A percentile compares a stretch with the other conserved stretches of the same genome.
Evolutionary conservation across 2,888 invertebrate genomes (phyloP).

Genomic region (Cryptocheilus praepositus): DNA sequence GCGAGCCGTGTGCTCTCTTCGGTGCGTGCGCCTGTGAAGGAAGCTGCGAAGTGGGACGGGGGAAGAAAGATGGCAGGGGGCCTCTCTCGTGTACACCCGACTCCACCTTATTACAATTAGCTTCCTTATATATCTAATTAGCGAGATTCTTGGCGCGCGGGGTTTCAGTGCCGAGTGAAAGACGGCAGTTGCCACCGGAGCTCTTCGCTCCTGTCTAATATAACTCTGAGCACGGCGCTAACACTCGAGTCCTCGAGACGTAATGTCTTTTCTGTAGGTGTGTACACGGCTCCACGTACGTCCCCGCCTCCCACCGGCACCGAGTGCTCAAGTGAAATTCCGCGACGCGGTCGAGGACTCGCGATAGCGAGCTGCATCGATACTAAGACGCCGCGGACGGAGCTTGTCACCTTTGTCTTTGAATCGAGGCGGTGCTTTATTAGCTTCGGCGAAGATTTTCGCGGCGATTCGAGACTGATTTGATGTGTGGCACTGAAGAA

Average conservation of each 20-base stretch:
- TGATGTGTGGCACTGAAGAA: no score
- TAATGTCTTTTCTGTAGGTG: conserved; percentile 50
- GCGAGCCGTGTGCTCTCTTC: conserved; percentile 34
- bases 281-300: conserved; percentile 40
- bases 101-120: conserved; percentile 73
- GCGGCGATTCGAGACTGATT: no score
- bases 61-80: conserved; percentile 21
- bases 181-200: conserved; percentile 69
- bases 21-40: conserved; percentile 35
- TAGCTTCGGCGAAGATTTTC: no score
- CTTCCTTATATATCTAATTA: conserved; percentile 72
- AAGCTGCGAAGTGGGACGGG: conserved; percentile 28
- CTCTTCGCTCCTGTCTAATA: conserved; percentile 65
- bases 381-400: background rate
- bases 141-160: conserved; percentile 69
- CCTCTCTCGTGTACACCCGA: conserved; percentile 62
- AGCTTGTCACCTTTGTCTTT: no score
- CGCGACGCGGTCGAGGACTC: conserved; percentile 16
- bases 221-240: conserved; percentile 56
- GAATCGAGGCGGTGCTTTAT: no score
- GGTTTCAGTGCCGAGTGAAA: conserved; percentile 65
- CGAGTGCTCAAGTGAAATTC: conserved; percentile 12
- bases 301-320: conserved; percentile 19
- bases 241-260: conserved; percentile 48
- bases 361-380: conserved; percentile 20